Conservation (phyloP, 2,888 invertebrate species). For the Teinopalpus imperialis region DNA sequence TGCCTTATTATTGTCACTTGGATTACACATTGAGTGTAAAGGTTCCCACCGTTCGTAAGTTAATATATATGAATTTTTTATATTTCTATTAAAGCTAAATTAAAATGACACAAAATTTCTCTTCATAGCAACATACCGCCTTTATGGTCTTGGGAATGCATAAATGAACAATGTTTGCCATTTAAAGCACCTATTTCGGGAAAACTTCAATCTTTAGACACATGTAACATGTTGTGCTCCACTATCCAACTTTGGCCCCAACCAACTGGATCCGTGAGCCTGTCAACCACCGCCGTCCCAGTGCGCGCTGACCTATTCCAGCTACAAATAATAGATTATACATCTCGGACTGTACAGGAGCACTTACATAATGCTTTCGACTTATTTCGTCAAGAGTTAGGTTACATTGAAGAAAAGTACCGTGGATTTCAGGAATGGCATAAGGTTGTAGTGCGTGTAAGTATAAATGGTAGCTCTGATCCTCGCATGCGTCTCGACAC, state of each 20-base stretch:
- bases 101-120: not conserved
- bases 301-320: slow-evolving; percentile 79
- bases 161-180: slow-evolving; percentile 85
- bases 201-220: slow-evolving; percentile 82
- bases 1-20: slow-evolving; percentile 3
- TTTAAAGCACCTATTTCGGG: slow-evolving; percentile 42
- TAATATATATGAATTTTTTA: not conserved
- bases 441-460: slow-evolving; percentile 65
- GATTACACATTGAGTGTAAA: slow-evolving; percentile 10
- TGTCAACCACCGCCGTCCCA: slow-evolving; percentile 84
- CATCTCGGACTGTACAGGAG: slow-evolving; percentile 48
- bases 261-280: slow-evolving; percentile 85
- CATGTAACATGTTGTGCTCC: slow-evolving; percentile 89
- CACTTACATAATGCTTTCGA: slow-evolving; percentile 69
- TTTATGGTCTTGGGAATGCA: slow-evolving; percentile 90
- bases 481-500: slow-evolving; percentile 83
- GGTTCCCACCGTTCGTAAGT: slow-evolving; percentile 18
- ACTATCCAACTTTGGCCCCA: slow-evolving; percentile 88
- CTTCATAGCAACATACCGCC: slow-evolving; percentile 60
- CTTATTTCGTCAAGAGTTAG: slow-evolving; percentile 70
- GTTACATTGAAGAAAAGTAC: slow-evolving; percentile 54
- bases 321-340: slow-evolving; percentile 54
- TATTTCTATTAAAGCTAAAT: not conserved
- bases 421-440: slow-evolving; percentile 59
- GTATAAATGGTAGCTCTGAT: slow-evolving; percentile 68